Evolutionary conservation across 2,888 invertebrate species (phyloP), one percentile per base, ranked within the genome.

Genomic region (Andrena bucephala): DNA sequence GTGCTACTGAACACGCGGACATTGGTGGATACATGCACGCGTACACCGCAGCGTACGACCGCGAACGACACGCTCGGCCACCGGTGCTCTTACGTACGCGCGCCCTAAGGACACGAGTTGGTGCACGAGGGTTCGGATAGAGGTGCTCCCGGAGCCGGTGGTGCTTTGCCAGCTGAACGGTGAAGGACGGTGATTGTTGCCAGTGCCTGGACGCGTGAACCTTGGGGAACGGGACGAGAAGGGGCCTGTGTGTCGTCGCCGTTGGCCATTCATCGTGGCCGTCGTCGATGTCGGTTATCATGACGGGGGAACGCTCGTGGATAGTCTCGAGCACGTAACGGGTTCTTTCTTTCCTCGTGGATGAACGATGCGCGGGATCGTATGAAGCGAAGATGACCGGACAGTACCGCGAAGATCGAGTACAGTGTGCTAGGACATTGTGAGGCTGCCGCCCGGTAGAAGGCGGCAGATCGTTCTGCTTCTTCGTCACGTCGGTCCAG

Each of bases 81-180:
- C 54, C 84, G 80, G 82, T 73, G 72, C 74, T 71, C 87, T 72
- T 66, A 71, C 69, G 76, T 73, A 80, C 74, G 66, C 62, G 69
- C 62, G 76, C 63, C 70, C 54, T 74, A 70, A 80, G 86, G 88
- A 86, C 88, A 86, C 86, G 79, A 63, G 76, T 82, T 85, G 83
- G 79, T 86, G 84, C 57, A 73, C 74, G 70, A 60, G 74, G n/a
- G 27, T 71, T 71, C 42, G 59, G 72, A 77, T 74, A 69, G 70
- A 71, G 57, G 65, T 62, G 72, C 42, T 42, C 72, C 62, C 74
- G 54, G 73, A 42, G 42, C 24, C 50, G 54, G 52, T n/a, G 57
- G 52, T 59, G 42, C 50, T n/a, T 63, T 0, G 54, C 20, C 54
- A 54, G 54, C 24, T 24, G 54, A n/a, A 54, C 54, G 54, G 20